Conservation (phyloP, 2,113 vertebrate species). For the Isurus oxyrinchus region DNA sequence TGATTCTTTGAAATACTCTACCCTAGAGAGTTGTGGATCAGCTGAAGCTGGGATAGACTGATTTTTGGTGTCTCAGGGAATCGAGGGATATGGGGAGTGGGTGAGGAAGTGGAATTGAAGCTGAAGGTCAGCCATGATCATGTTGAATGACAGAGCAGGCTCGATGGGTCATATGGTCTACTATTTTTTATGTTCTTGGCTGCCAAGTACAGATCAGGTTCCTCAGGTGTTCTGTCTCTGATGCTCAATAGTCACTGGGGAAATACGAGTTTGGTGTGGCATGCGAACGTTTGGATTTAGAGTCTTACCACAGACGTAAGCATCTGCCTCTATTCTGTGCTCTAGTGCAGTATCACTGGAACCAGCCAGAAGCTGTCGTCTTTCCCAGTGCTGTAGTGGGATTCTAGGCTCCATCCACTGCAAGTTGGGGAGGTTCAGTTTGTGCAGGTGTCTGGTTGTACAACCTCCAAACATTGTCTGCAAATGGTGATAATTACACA, state of each 20-base stretch:
- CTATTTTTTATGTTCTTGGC: neutral
- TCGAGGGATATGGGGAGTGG: neutral
- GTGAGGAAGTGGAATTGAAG: neutral
- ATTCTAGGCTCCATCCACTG: neutral
- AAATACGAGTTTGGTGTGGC: neutral
- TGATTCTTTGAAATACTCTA: too few species aligned
- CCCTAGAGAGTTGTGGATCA: too few species aligned
- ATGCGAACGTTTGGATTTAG: neutral
- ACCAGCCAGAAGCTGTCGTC: neutral
- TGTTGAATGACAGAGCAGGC: neutral
- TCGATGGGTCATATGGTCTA: neutral
- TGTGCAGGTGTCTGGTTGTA: neutral
- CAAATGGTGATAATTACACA: neutral
- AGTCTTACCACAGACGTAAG: neutral
- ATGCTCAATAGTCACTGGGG: neutral
- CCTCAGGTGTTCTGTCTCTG: neutral
- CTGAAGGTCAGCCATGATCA: too few species aligned
- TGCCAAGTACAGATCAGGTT: neutral
- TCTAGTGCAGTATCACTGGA: neutral
- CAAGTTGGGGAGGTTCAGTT: neutral
- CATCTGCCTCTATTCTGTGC: neutral
- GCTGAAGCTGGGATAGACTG: neutral
- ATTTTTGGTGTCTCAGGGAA: neutral
- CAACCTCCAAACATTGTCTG: neutral
- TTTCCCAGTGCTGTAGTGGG: neutral